phyloP scores from a whole-genome alignment of 2,113 vertebrate species.

The Saimiri boliviensis region DNA sequence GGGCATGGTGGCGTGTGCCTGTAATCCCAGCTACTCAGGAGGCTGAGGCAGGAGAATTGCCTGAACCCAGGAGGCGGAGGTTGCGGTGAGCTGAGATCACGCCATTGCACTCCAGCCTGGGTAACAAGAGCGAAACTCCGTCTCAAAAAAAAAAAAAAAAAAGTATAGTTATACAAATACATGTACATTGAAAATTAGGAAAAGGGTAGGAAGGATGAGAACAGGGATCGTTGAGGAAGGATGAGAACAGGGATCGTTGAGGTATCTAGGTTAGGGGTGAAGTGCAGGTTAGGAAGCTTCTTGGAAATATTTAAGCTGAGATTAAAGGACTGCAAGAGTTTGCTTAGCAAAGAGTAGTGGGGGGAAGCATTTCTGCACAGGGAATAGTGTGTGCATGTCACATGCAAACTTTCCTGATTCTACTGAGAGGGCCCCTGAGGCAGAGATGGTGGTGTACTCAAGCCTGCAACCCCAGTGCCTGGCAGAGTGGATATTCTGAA shows the following conservation, averaged over 20 bases:
- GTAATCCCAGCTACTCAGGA: too few relatives aligned
- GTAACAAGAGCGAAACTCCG: too few relatives aligned
- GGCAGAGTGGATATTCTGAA: background rate
- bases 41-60: too few relatives aligned
- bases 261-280: background rate
- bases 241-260: background rate
- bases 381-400: background rate
- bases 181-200: background rate
- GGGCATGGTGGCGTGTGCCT: too few relatives aligned
- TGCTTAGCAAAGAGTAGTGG: background rate
- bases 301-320: background rate
- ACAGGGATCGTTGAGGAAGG: background rate
- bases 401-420: background rate
- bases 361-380: background rate
- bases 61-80: too few relatives aligned
- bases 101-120: too few relatives aligned
- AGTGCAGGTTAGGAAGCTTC: background rate
- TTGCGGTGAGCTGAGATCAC: too few relatives aligned
- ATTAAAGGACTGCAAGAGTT: background rate
- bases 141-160: too few relatives aligned
- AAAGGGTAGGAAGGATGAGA: background rate
- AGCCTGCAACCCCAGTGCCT: background rate
- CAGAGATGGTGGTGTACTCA: background rate
- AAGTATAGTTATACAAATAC: background rate
- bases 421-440: background rate